A percentile compares a stretch with the other conserved stretches of the same genome.
phyloP scores from a whole-genome alignment of 2,113 vertebrate species.

The Lates calcarifer region DNA sequence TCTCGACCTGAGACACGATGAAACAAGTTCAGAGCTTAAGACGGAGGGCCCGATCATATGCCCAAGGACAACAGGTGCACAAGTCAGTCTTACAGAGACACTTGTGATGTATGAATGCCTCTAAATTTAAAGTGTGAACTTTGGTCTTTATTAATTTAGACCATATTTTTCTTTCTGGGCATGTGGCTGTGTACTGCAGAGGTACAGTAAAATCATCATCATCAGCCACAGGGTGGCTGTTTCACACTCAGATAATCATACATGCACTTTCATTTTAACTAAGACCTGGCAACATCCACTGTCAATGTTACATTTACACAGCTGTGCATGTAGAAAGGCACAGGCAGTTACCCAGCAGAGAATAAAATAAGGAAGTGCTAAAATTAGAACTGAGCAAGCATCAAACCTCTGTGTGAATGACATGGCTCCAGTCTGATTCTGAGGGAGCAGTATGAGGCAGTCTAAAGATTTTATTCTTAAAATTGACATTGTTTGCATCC shows the following conservation, averaged over 20 bases:
- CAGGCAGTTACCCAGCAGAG: not conserved
- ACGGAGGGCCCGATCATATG: constrained; percentile 27
- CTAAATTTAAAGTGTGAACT: not conserved
- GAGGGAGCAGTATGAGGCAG: not conserved
- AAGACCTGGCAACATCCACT: constrained; percentile 1
- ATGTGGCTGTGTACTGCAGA: not conserved
- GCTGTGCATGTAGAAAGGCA: not conserved
- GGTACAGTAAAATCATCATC: not conserved
- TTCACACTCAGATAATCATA: not conserved
- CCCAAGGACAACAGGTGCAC: constrained; percentile 63
- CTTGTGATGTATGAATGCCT: not conserved
- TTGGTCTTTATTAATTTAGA: not conserved
- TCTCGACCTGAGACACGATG: constrained; percentile 17
- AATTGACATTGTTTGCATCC: not conserved
- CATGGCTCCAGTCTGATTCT: not conserved
- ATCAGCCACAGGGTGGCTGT: not conserved
- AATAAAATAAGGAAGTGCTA: constrained; percentile 42
- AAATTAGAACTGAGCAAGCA: not conserved
- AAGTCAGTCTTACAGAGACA: not conserved
- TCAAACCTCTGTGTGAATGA: not conserved
- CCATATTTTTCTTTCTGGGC: not conserved
- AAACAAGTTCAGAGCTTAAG: constrained; percentile 39
- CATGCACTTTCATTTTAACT: constrained; percentile 13
- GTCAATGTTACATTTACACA: not conserved
- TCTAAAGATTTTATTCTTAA: no score